Percentiles rank a stretch among this genome's conserved stretches.
Conservation (phyloP, 2,113 vertebrate genomes). For the Micronycteris hirsuta region DNA sequence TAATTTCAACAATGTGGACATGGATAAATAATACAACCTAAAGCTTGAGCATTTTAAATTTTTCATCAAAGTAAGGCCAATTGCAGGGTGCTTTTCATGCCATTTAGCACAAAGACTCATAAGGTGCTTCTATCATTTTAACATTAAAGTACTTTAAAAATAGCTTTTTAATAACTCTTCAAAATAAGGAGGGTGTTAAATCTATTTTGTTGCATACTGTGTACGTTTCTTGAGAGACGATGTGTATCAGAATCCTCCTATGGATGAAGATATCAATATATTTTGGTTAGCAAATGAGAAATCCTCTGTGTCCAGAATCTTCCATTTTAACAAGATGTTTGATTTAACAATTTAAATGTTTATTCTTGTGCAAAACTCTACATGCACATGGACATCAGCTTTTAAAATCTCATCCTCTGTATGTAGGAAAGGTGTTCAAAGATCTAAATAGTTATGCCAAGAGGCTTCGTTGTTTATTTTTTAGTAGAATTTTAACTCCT, state of each 20-base stretch:
- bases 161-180: background rate
- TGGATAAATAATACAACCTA: background rate
- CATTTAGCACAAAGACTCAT: background rate
- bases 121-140: background rate
- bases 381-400: background rate
- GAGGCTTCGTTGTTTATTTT: background rate
- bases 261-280: background rate
- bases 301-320: background rate
- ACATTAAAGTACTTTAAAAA: background rate
- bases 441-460: background rate
- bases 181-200: background rate
- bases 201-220: background rate
- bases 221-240: background rate
- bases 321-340: background rate
- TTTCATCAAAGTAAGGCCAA: constrained; percentile 26
- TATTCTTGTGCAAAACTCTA: background rate
- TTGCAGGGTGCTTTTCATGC: background rate
- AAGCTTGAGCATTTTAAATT: background rate
- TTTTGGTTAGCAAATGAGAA: constrained; percentile 29
- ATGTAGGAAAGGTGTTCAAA: background rate
- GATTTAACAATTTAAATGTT: background rate
- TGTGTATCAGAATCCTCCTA: background rate
- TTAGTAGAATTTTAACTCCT: background rate
- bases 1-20: background rate
- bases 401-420: background rate